These are phyloP conservation scores for Vannuccia rotundouncinata DNA, from an alignment of 2,888 invertebrate genomes.

Conservation along the genomic window DNA sequence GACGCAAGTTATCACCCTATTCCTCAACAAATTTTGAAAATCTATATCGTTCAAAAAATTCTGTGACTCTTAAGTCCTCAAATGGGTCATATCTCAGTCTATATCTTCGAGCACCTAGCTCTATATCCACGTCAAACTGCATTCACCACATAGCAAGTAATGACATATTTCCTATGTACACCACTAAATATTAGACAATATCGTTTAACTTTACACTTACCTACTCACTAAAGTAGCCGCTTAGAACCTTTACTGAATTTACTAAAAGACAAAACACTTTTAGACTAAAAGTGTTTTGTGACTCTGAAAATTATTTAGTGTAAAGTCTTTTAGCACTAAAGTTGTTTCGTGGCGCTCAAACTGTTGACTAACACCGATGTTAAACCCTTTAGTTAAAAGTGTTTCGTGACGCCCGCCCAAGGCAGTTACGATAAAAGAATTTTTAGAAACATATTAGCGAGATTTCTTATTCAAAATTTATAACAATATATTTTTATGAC, in stretches of 20 bases:
- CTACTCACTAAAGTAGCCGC: neutral
- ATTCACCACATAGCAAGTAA: neutral
- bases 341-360: neutral
- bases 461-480: too few relatives aligned
- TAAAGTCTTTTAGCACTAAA: neutral
- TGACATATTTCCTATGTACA: neutral
- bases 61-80: neutral
- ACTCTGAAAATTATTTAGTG: neutral
- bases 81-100: neutral
- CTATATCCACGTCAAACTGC: neutral
- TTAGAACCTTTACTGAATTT: neutral
- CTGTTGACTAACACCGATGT: neutral
- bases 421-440: too few relatives aligned
- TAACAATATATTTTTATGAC: too few relatives aligned
- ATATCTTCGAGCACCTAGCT: neutral
- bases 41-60: neutral
- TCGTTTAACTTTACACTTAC: neutral
- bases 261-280: too few relatives aligned
- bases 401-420: neutral
- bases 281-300: conserved; percentile 4
- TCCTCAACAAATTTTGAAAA: neutral
- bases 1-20: neutral
- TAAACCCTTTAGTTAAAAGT: neutral
- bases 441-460: too few relatives aligned
- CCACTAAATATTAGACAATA: conserved; percentile 18